A percentile compares a stretch with the other conserved stretches of the same genome.
Conservation (phyloP, 2,888 invertebrate genomes). For the Altica lythri region DNA sequence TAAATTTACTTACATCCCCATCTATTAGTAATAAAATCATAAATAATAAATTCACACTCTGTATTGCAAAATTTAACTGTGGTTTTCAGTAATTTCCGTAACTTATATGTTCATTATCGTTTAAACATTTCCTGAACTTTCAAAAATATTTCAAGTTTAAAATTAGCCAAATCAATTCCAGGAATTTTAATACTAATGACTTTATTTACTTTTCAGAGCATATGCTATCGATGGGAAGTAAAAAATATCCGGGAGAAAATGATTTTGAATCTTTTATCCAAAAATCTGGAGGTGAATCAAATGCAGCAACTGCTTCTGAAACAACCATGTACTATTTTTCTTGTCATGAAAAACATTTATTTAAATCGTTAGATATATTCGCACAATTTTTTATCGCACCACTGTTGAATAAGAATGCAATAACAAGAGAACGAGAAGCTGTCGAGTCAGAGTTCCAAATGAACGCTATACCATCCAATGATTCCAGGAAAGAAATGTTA, state of each 20-base stretch:
- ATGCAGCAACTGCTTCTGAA: too few relatives aligned
- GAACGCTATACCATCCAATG: conserved; percentile 74
- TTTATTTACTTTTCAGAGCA: conserved; percentile 62
- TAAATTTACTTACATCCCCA: too few relatives aligned
- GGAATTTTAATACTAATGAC: not conserved
- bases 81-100: too few relatives aligned
- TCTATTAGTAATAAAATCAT: too few relatives aligned
- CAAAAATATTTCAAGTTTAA: too few relatives aligned
- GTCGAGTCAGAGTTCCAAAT: conserved; percentile 91
- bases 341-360: conserved; percentile 77
- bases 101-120: too few relatives aligned
- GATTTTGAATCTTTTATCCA: conserved; percentile 79
- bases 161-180: too few relatives aligned
- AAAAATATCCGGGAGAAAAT: conserved; percentile 86
- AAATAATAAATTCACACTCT: too few relatives aligned
- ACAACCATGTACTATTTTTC: conserved; percentile 89
- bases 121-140: too few relatives aligned
- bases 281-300: conserved; percentile 84
- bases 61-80: too few relatives aligned
- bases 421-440: conserved; percentile 84
- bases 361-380: conserved; percentile 80
- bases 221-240: conserved; percentile 95
- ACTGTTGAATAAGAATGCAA: conserved; percentile 80
- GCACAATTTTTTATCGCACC: conserved; percentile 88
- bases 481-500: conserved; percentile 76